These are phyloP conservation scores for Pycnomerus fuliginosus DNA, from an alignment of 2,888 invertebrate species.

Conservation along the genomic window DNA sequence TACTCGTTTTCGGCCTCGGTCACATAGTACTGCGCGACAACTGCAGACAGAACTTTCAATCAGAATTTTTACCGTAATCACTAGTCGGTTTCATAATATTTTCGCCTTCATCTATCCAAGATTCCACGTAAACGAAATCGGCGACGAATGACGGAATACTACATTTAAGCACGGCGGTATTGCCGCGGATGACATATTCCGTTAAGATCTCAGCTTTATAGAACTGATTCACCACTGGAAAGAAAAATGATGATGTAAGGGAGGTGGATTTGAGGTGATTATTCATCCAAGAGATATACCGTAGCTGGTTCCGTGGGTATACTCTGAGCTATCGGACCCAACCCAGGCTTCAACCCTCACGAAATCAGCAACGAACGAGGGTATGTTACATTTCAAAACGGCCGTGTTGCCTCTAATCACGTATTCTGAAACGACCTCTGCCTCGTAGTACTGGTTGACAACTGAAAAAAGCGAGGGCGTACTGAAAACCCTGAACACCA, in stretches of 20 bases:
- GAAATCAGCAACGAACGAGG: conserved; percentile 88
- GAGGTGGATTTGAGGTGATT: background rate
- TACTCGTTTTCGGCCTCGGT: conserved; percentile 93
- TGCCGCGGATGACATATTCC: conserved; percentile 73
- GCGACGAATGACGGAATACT: conserved; percentile 74
- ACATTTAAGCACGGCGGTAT: conserved; percentile 71
- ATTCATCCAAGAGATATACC: conserved; percentile 57
- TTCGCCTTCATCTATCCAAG: conserved; percentile 69
- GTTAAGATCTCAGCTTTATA: conserved; percentile 72
- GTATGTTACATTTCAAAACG: conserved; percentile 85
- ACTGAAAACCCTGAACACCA: conserved; percentile 21
- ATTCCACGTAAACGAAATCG: conserved; percentile 69
- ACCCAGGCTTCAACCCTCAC: conserved; percentile 85
- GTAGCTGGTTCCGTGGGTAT: conserved; percentile 68
- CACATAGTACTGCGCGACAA: conserved; percentile 86
- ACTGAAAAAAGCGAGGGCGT: conserved; percentile 59
- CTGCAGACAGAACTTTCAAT: conserved; percentile 54
- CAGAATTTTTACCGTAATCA: conserved; percentile 55
- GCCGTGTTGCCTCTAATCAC: conserved; percentile 87
- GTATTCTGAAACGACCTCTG: conserved; percentile 82
- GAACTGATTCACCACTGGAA: conserved; percentile 69
- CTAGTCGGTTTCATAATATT: conserved; percentile 54
- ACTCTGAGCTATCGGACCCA: conserved; percentile 66
- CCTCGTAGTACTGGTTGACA: conserved; percentile 86
- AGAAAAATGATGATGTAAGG: conserved; percentile 13